phyloP scores from a whole-genome alignment of 2,113 vertebrate genomes.

The Empidonax traillii region DNA sequence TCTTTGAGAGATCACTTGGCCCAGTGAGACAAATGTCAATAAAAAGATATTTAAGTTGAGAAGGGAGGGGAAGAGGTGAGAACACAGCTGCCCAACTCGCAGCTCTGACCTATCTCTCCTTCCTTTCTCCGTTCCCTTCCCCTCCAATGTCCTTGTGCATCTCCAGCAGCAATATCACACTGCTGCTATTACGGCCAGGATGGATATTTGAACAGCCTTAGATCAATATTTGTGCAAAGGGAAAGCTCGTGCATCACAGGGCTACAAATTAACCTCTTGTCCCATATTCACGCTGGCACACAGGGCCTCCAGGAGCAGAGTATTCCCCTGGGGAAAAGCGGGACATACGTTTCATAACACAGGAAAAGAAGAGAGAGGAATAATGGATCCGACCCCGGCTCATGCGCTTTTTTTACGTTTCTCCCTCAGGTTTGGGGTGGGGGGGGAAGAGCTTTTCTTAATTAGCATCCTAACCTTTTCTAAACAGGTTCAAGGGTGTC shows the following conservation, averaged over 20 bases:
- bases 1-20: not conserved
- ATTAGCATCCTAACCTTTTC: slow-evolving; percentile 71
- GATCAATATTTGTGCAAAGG: slow-evolving; percentile 74
- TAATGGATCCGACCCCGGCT: slow-evolving; percentile 11
- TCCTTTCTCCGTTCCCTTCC: not conserved
- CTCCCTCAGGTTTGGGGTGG: slow-evolving; percentile 13
- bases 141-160: slow-evolving; percentile 10
- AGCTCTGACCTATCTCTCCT: not conserved
- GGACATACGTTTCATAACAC: not conserved
- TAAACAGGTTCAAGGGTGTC: slow-evolving; percentile 66
- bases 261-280: slow-evolving; percentile 70
- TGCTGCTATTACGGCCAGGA: slow-evolving; percentile 7
- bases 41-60: not conserved
- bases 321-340: not conserved
- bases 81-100: not conserved
- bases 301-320: not conserved
- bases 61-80: not conserved
- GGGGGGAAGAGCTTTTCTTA: slow-evolving; percentile 55
- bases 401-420: not conserved
- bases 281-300: not conserved
- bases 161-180: slow-evolving; percentile 41
- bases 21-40: not conserved
- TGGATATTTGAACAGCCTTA: slow-evolving; percentile 36
- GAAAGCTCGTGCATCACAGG: slow-evolving; percentile 48
- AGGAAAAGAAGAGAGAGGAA: not conserved